Percentiles rank a stretch among this genome's conserved stretches.
Conservation (phyloP, 2,113 vertebrate species). For the Ranitomeya imitator region DNA sequence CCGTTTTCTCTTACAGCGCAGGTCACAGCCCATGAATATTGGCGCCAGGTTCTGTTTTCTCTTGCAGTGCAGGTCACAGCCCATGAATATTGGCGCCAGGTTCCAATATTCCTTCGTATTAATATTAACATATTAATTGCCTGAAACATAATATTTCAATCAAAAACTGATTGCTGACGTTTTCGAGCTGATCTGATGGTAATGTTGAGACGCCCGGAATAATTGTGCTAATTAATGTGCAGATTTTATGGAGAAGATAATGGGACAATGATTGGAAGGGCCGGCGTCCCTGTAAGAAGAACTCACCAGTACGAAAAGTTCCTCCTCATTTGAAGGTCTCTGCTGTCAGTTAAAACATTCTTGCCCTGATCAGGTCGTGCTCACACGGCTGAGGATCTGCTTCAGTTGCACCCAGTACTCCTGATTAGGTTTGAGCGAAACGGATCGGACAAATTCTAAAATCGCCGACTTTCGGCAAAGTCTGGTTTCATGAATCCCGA, state of each 20-base stretch:
- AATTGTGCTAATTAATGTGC: background rate
- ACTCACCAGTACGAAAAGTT: too few species aligned
- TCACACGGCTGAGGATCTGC: background rate
- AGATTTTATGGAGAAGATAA: background rate
- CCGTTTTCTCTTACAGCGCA: too few species aligned
- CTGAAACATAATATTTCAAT: background rate
- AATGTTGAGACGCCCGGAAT: background rate
- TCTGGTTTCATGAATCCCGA: too few species aligned
- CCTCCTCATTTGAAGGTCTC: too few species aligned
- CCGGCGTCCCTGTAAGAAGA: background rate
- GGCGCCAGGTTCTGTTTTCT: too few species aligned
- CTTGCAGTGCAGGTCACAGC: background rate
- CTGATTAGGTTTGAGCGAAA: too few species aligned
- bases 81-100: background rate
- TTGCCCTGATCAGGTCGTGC: background rate
- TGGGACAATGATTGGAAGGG: background rate
- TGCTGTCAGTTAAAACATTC: too few species aligned
- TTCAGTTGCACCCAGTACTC: background rate
- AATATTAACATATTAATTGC: slow-evolving; percentile 47
- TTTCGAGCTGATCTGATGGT: background rate
- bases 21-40: too few species aligned
- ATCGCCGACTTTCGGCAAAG: too few species aligned
- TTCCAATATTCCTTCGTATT: slow-evolving; percentile 3
- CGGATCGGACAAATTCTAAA: too few species aligned
- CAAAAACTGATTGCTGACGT: background rate